phyloP scores from a whole-genome alignment of 1,140 invertebrate genomes.

The Atopsyche davidsoni region DNA sequence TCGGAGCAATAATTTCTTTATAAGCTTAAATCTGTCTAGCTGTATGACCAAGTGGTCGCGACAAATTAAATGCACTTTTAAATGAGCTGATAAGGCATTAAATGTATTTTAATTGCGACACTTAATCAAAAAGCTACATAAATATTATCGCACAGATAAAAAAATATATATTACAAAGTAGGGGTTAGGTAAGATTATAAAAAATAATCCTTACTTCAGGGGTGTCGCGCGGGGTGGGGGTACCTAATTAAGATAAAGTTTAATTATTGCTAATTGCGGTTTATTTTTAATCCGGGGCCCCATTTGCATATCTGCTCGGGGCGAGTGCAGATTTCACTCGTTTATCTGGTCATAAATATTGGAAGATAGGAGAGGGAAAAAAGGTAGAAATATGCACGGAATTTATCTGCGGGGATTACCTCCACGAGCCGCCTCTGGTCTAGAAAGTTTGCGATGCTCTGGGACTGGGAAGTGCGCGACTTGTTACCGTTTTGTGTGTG shows the following conservation, averaged over 20 bases:
- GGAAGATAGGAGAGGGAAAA: conserved; percentile 27
- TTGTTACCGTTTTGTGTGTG: too few species aligned
- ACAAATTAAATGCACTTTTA: too few species aligned
- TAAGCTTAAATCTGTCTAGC: too few species aligned
- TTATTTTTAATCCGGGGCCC: conserved; percentile 29
- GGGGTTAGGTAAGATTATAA: background rate
- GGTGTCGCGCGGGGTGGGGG: background rate
- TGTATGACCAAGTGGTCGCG: too few species aligned
- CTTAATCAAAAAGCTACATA: too few species aligned
- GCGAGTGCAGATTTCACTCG: conserved; percentile 21
- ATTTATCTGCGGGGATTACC: conserved; percentile 25
- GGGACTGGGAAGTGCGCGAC: too few species aligned
- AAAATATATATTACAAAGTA: background rate
- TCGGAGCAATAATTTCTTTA: too few species aligned
- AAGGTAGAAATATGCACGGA: conserved; percentile 20
- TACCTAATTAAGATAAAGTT: conserved; percentile 32
- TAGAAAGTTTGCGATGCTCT: too few species aligned
- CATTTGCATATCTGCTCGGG: conserved; percentile 29
- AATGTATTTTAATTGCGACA: too few species aligned
- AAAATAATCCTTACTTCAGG: background rate
- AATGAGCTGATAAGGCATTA: too few species aligned
- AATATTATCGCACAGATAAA: background rate
- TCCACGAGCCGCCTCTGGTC: too few species aligned
- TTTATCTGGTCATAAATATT: conserved; percentile 32
- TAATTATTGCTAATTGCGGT: conserved; percentile 32